Conservation (phyloP, 1,140 invertebrate genomes). For the Drosophila parabipectinata region DNA sequence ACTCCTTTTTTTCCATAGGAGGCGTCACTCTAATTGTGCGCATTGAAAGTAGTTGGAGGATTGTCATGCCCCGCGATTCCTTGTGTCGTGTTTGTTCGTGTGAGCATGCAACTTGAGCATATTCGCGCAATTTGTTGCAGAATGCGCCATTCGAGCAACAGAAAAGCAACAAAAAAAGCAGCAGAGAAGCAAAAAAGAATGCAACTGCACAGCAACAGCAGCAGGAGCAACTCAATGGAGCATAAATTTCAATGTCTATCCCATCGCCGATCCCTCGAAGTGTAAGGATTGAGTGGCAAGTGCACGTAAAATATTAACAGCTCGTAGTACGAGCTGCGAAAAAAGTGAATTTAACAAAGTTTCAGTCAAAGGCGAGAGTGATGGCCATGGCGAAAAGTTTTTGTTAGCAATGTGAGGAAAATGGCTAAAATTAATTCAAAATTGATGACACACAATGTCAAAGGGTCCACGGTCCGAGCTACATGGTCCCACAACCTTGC, state of each 20-base stretch:
- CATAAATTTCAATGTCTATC: slow-evolving; percentile 61
- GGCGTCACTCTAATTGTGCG: slow-evolving; percentile 68
- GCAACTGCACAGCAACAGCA: slow-evolving; percentile 10
- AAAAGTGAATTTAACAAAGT: slow-evolving; percentile 51
- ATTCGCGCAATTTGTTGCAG: slow-evolving; percentile 71
- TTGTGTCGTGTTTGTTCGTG: slow-evolving; percentile 30
- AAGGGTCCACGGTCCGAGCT: slow-evolving; percentile 39
- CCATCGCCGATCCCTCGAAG: neutral
- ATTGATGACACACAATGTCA: slow-evolving; percentile 77
- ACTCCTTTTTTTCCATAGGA: slow-evolving; percentile 4
- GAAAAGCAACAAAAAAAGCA: neutral
- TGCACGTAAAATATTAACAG: slow-evolving; percentile 76
- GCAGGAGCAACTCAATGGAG: slow-evolving; percentile 58
- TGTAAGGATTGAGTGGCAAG: slow-evolving; percentile 53
- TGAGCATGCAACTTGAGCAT: slow-evolving; percentile 62
- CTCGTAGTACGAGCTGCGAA: slow-evolving; percentile 13
- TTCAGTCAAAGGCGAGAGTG: slow-evolving; percentile 12
- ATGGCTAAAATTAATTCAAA: slow-evolving; percentile 76
- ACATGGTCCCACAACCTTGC: slow-evolving; percentile 49
- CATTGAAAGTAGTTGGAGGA: slow-evolving; percentile 72
- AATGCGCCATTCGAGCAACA: slow-evolving; percentile 55
- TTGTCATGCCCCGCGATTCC: slow-evolving; percentile 23
- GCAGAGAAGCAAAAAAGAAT: neutral
- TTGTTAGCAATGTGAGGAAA: slow-evolving; percentile 54
- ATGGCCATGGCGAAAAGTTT: slow-evolving; percentile 42